Evolutionary conservation across 1,140 invertebrate genomes (phyloP).

Genomic region (Drosophila nikananu): DNA sequence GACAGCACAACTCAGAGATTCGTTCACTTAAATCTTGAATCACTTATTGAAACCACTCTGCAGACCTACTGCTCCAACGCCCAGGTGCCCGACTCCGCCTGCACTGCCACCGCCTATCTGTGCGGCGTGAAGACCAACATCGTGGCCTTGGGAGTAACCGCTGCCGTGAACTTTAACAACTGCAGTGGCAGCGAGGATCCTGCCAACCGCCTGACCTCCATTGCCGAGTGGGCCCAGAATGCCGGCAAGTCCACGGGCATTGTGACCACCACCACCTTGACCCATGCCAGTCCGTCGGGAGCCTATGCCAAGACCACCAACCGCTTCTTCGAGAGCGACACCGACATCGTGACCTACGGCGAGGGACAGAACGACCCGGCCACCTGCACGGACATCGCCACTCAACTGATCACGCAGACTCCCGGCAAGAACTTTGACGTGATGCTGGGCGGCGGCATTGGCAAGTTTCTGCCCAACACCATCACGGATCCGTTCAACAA

Average conservation of each 20-base stretch:
- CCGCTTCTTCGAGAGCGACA: slow-evolving; percentile 92
- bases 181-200: slow-evolving; percentile 88
- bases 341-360: slow-evolving; percentile 80
- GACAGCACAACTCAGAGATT: too few species aligned
- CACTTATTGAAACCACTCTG: neutral
- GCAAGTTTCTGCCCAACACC: slow-evolving; percentile 87
- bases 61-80: slow-evolving; percentile 90
- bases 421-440: slow-evolving; percentile 87
- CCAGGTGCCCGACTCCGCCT: slow-evolving; percentile 93
- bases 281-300: slow-evolving; percentile 80
- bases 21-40: too few species aligned
- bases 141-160: slow-evolving; percentile 88
- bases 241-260: slow-evolving; percentile 87
- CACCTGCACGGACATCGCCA: slow-evolving; percentile 86
- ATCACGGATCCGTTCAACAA: slow-evolving; percentile 86
- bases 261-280: slow-evolving; percentile 80
- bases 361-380: slow-evolving; percentile 69
- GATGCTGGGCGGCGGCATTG: slow-evolving; percentile 89
- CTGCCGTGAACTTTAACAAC: slow-evolving; percentile 87
- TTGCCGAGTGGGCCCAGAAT: slow-evolving; percentile 93
- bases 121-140: slow-evolving; percentile 91
- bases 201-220: slow-evolving; percentile 87
- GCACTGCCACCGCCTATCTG: slow-evolving; percentile 90
- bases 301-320: slow-evolving; percentile 87
- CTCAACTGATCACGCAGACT: slow-evolving; percentile 89